A percentile compares a stretch with the other conserved stretches of the same genome.
Conservation (phyloP, 2,888 invertebrate species). For the Glyphotaelius pellucidus region DNA sequence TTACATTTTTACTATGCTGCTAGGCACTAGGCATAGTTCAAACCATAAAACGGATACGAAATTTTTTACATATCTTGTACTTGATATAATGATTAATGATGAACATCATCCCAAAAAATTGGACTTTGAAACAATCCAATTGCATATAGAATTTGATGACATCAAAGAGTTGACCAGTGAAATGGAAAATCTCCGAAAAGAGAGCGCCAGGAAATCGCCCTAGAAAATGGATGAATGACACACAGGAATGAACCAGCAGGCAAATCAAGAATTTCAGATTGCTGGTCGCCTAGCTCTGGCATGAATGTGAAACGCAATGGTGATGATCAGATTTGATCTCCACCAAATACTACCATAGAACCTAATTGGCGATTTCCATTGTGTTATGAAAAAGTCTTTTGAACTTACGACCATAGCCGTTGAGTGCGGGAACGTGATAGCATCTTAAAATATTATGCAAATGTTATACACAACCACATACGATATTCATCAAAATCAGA, state of each 20-base stretch:
- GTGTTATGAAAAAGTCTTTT: background rate
- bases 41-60: too few species aligned
- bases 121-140: background rate
- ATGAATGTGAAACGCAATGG: background rate
- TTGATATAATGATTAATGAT: too few species aligned
- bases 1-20: too few species aligned
- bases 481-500: constrained; percentile 11
- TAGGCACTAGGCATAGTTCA: too few species aligned
- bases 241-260: background rate
- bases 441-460: background rate
- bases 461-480: background rate
- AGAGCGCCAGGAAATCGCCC: too few species aligned
- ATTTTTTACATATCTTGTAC: too few species aligned
- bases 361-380: background rate
- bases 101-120: background rate
- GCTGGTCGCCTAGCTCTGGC: background rate
- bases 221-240: background rate
- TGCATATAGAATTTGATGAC: background rate
- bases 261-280: background rate
- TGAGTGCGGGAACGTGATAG: background rate
- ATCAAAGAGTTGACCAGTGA: background rate
- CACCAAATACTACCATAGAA: background rate
- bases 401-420: too few species aligned
- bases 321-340: background rate
- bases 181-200: background rate